Base-by-base conservation (phyloP, 1,140 invertebrate genomes). In the Drosophila guanche region DNA sequence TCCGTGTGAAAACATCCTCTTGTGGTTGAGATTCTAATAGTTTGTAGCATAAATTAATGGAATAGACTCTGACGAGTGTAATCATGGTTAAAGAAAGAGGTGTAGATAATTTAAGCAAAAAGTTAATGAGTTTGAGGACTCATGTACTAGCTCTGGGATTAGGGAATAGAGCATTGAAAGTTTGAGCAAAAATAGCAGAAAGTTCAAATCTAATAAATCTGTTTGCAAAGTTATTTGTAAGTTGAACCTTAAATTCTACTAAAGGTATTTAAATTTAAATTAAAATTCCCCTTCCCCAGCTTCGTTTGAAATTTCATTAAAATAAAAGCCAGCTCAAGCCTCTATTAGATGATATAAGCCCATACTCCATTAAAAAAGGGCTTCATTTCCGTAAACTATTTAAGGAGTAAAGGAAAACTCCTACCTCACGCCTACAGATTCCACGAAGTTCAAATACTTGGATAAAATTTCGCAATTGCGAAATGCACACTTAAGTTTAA, bases 401-500 rank as follows among this genome's bases (percentile, higher is more conserved):
- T 66, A 53, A 75, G 51, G 10, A 10, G 33, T 12, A 4, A 4
- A 4, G 47, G 40, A 57, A 68, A 72, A 58, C 48, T 56, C 45
- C 33, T 37, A 29, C 16, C 4, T 5, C 10, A 37, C 33, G 33
- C 14, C 27, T 22, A 45, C 46, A 42, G n/a, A 45, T 37, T 10
- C 12, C 25, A 6, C 22, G n/a, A 59, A 70, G 54, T 66, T 71
- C 10, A 74, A 76, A 79, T 79, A 67, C 72, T 79, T 79, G 47
- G 42, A 16, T 58, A 67, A 72, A 88, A 76, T 88, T 88, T 84
- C 47, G 62, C 84, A 89, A 89, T 89, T 88, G 75, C 74, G 75
- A 65, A 76, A 83, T 79, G 83, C 84, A 71, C 84, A 83, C 84
- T 89, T 79, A 60, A 88, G 79, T 88, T 88, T 81, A 83, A 88